A percentile compares a stretch with the other conserved stretches of the same genome.
Evolutionary conservation across 2,113 vertebrate genomes (phyloP).

Genomic region (Seriola quinqueradiata): DNA sequence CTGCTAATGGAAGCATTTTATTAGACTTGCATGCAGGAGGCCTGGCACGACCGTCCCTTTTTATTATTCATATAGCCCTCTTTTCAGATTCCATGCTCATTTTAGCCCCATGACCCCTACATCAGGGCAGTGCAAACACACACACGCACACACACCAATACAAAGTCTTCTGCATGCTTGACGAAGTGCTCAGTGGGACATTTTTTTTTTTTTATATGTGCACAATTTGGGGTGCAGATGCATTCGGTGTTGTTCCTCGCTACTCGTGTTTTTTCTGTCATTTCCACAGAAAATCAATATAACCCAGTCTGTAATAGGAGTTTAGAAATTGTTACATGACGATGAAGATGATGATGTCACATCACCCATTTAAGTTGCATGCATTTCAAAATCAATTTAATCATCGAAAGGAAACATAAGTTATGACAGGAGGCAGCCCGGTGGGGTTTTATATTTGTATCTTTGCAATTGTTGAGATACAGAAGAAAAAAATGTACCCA

Average conservation of each 20-base stretch:
- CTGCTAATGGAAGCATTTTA: constrained; percentile 84
- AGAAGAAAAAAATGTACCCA: no score
- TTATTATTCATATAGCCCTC: constrained; percentile 74
- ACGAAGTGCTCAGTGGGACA: constrained; percentile 18
- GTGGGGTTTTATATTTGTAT: background rate
- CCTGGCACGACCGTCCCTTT: constrained; percentile 54
- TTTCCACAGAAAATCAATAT: constrained; percentile 49
- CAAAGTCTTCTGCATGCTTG: constrained; percentile 47
- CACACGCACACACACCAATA: constrained; percentile 1
- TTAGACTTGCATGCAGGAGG: constrained; percentile 67
- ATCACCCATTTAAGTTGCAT: constrained; percentile 3
- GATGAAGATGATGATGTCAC: constrained; percentile 12
- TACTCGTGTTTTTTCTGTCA: constrained; percentile 5
- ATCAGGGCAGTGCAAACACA: constrained; percentile 16
- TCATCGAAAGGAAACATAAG: constrained; percentile 1
- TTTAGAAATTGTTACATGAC: constrained; percentile 9
- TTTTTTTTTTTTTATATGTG: constrained; percentile 22
- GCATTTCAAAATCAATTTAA: constrained; percentile 55
- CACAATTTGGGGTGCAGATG: constrained; percentile 6
- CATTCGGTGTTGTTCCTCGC: constrained; percentile 15
- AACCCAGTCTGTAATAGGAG: constrained; percentile 13
- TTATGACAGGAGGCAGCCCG: background rate
- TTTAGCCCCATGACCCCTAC: constrained; percentile 67
- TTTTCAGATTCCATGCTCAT: constrained; percentile 62
- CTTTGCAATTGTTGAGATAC: background rate